These are phyloP conservation scores for Rhinolophus sinicus DNA, from an alignment of 2,113 vertebrate genomes.

Conservation along the genomic window DNA sequence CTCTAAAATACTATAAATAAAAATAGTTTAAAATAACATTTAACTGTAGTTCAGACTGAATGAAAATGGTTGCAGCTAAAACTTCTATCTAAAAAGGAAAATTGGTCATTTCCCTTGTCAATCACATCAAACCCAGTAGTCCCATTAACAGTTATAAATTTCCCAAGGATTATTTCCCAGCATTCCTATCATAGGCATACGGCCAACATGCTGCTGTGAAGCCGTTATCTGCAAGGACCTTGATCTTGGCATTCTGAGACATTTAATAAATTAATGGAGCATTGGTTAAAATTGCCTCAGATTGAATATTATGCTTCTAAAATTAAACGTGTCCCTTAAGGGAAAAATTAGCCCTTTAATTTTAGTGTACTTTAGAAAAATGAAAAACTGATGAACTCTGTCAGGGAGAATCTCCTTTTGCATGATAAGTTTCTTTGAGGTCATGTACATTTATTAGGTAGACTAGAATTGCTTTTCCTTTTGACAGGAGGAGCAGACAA, in stretches of 20 bases:
- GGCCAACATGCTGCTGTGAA: background rate
- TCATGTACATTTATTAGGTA: background rate
- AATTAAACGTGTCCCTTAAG: conserved; percentile 37
- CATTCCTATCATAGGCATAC: background rate
- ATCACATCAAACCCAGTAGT: background rate
- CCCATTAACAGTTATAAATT: background rate
- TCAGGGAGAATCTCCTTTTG: background rate
- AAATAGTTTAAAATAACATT: background rate
- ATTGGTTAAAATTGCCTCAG: conserved; percentile 34
- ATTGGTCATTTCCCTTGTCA: background rate
- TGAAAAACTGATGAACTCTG: background rate
- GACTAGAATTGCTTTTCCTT: conserved; percentile 22
- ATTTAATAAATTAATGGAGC: conserved; percentile 65
- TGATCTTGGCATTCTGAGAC: conserved; percentile 35
- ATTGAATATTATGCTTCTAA: conserved; percentile 38
- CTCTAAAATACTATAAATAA: conserved; percentile 2
- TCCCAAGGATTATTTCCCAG: background rate
- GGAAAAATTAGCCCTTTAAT: conserved; percentile 41
- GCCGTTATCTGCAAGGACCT: conserved; percentile 11
- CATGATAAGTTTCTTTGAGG: conserved; percentile 23
- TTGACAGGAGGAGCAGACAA: background rate
- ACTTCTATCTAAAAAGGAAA: background rate
- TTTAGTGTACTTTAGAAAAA: conserved; percentile 50
- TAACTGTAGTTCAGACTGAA: background rate
- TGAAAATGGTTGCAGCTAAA: background rate